Base-by-base conservation (phyloP, 2,797 vertebrate species). In the Pelobates cultripes region DNA sequence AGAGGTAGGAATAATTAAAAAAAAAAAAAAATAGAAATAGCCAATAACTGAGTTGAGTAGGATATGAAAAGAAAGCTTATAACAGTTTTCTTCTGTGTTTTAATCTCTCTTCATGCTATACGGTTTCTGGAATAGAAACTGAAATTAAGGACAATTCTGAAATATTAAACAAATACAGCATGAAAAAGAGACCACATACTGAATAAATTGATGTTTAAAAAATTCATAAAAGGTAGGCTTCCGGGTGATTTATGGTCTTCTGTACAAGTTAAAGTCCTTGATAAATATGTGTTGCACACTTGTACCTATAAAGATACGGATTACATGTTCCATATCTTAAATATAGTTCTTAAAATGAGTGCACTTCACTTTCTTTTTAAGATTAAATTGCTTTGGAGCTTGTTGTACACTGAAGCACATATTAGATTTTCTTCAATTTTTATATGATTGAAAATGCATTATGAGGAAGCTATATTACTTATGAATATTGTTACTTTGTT, bases 401-500 rank as follows among this genome's bases (percentile, higher is more conserved):
- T 79, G 71, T 70, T 75, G 44, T 57, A 53, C 45, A 17, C 40
- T 75, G 73, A 44, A 66, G 60, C 75, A 79, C 67, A 72, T 74
- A 79, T 75, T 66, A 63, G 43, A 83, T 78, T 47, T 43, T 51
- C 17, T 17, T 28, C 43, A 47, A 51, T 83, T 83, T 64, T 79
- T 79, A 70, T 78, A 69, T 73, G 68, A 70, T 60, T 83, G 67
- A 71, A 75, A 76, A 84, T 84, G 69, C 57, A 84, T 84, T 79
- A 84, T 84, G 73, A 71, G 75, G 73, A 79, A 79, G 82, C 82
- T 75, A 71, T 79, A 84, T 75, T 84, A 76, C 77, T 79, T 84
- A 75, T 84, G 68, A 79, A 84, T 84, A 79, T 84, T 84, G 75
- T 84, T 79, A 75, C 77, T 75, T 70, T 84, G 82, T 84, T 84